Evolutionary conservation across 1,140 invertebrate species (phyloP).

Genomic region (Procambarus clarkii): DNA sequence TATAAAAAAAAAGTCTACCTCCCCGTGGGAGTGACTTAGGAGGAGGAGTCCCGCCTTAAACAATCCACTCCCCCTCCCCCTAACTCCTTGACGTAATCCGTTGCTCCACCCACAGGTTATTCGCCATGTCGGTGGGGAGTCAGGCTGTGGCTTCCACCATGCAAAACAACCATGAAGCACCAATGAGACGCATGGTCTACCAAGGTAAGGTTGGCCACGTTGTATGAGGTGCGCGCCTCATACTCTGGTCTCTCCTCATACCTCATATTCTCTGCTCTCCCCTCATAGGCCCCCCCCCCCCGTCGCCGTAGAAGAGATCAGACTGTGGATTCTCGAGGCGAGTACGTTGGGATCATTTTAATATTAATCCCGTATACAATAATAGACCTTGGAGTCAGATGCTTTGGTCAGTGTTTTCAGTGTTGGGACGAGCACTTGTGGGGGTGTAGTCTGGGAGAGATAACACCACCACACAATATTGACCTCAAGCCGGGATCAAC

Average conservation of each 20-base stretch:
- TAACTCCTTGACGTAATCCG: conserved; percentile 22
- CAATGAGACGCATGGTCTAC: conserved; percentile 18
- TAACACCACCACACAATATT: too few relatives aligned
- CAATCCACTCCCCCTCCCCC: background rate
- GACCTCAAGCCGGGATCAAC: too few relatives aligned
- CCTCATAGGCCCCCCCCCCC: background rate
- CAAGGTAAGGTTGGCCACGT: conserved; percentile 37
- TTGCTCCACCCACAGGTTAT: conserved; percentile 38
- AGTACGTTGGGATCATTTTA: too few relatives aligned
- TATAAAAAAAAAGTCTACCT: background rate
- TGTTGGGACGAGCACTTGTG: too few relatives aligned
- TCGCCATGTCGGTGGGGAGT: conserved; percentile 7
- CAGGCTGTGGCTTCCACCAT: background rate
- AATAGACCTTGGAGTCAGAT: too few relatives aligned
- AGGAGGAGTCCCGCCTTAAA: background rate
- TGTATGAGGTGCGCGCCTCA: background rate
- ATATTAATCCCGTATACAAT: too few relatives aligned
- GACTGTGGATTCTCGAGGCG: background rate
- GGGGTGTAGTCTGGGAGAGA: too few relatives aligned
- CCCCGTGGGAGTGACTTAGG: background rate
- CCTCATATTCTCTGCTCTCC: background rate
- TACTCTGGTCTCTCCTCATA: background rate
- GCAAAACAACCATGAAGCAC: conserved; percentile 32
- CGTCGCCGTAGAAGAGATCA: background rate
- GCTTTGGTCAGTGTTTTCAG: too few relatives aligned